phyloP scores from a whole-genome alignment of 2,113 vertebrate genomes.

The Scopus umbretta region DNA sequence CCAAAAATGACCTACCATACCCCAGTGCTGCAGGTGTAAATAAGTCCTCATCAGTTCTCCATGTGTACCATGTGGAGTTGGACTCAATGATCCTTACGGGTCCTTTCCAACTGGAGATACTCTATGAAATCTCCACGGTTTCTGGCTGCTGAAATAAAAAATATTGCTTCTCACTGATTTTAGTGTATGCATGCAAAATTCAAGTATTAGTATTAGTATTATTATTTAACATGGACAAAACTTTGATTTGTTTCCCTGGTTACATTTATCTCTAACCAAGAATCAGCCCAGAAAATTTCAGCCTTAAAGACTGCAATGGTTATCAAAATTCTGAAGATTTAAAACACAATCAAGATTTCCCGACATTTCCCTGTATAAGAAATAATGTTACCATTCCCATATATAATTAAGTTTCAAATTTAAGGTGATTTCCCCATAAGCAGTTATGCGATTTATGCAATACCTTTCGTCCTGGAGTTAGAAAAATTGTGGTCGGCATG shows the following conservation, averaged over 20 bases:
- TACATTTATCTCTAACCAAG: not conserved
- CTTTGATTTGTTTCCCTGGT: not conserved
- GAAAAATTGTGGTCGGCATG: not conserved
- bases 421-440: not conserved
- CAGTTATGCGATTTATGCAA: not conserved
- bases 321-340: not conserved
- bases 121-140: not conserved
- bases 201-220: not conserved
- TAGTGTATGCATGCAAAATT: not conserved
- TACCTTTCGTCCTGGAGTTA: not conserved
- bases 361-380: not conserved
- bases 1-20: not conserved
- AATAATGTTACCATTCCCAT: not conserved
- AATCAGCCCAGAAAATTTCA: not conserved
- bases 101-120: not conserved
- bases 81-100: not conserved
- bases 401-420: not conserved
- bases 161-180: not conserved
- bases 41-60: not conserved
- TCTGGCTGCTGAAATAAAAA: not conserved
- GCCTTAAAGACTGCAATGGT: not conserved
- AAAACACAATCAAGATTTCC: not conserved
- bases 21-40: accelerated
- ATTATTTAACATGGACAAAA: not conserved
- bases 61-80: not conserved